Conservation (phyloP, 2,797 vertebrate species). For the Phrynocephalus vlangalii region DNA sequence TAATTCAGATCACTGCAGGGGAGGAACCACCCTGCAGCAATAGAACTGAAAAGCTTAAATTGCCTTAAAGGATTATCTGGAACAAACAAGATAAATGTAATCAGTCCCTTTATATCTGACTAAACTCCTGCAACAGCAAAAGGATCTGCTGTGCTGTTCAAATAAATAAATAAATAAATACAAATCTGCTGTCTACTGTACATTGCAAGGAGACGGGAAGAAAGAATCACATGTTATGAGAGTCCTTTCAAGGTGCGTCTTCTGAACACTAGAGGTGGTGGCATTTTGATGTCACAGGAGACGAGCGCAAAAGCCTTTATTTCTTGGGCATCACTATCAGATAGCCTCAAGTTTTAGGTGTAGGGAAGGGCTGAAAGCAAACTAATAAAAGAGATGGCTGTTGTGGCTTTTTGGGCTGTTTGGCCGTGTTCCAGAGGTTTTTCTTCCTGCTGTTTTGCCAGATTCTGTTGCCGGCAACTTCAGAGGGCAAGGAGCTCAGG, state of each 20-base stretch:
- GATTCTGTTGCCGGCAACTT: no score
- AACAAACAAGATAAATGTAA: constrained; percentile 41
- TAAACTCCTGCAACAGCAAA: constrained; percentile 26
- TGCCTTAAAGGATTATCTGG: constrained; percentile 28
- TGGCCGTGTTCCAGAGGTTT: no score
- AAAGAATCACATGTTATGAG: no score
- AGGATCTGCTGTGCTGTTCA: constrained; percentile 30
- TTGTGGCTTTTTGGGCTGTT: no score
- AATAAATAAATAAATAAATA: constrained; percentile 6
- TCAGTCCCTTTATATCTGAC: constrained; percentile 38
- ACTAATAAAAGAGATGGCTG: no score
- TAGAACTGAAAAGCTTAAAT: constrained; percentile 23
- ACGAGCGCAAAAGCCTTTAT: no score
- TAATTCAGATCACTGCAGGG: constrained; percentile 14
- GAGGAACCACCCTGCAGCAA: constrained; percentile 6
- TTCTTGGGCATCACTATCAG: not conserved
- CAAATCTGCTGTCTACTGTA: constrained; percentile 27
- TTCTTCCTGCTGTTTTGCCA: no score
- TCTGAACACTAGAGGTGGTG: not conserved
- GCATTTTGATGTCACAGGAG: not conserved
- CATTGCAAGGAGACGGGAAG: not conserved
- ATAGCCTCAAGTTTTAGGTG: not conserved
- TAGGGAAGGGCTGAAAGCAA: not conserved
- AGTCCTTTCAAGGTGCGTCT: no score
- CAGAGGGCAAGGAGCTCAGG: no score